A percentile compares a stretch with the other conserved stretches of the same genome.
Conservation (phyloP, 1,140 invertebrate species). For the Scaptomyza hsui region DNA sequence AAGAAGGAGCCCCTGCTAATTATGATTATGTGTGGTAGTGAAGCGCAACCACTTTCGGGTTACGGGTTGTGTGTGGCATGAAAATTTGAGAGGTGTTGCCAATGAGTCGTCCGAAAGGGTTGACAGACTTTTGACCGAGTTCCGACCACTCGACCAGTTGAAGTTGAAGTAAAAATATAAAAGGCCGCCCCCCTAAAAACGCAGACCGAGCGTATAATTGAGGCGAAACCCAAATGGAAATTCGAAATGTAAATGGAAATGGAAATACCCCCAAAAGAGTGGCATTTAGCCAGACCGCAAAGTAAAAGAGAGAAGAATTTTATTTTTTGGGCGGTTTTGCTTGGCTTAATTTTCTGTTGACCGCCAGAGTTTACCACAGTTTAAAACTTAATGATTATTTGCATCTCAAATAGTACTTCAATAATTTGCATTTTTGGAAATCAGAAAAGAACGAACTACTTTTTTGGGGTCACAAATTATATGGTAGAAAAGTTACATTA, state of each 20-base stretch:
- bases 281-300: constrained; percentile 19
- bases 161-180: not conserved
- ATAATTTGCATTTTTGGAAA: constrained; percentile 72
- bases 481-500: constrained; percentile 41
- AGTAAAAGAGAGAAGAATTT: constrained; percentile 12
- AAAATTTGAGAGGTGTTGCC: constrained; percentile 70
- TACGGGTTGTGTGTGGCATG: constrained; percentile 9
- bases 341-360: constrained; percentile 29
- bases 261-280: constrained; percentile 16
- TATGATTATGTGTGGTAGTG: constrained; percentile 46
- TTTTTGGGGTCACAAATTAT: constrained; percentile 66
- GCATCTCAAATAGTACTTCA: constrained; percentile 66
- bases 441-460: constrained; percentile 30
- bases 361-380: constrained; percentile 41
- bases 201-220: constrained; percentile 70
- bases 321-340: constrained; percentile 31
- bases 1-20: constrained; percentile 11
- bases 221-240: constrained; percentile 40
- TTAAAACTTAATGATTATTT: constrained; percentile 71
- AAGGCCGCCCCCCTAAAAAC: constrained; percentile 4
- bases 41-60: constrained; percentile 41
- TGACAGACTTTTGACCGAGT: constrained; percentile 73
- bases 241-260: constrained; percentile 30
- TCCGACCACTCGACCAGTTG: constrained; percentile 24
- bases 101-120: constrained; percentile 62